Evolutionary conservation across 2,113 vertebrate species (phyloP), one percentile per base, ranked within the genome.

Genomic region (Monarcha castaneiventris): DNA sequence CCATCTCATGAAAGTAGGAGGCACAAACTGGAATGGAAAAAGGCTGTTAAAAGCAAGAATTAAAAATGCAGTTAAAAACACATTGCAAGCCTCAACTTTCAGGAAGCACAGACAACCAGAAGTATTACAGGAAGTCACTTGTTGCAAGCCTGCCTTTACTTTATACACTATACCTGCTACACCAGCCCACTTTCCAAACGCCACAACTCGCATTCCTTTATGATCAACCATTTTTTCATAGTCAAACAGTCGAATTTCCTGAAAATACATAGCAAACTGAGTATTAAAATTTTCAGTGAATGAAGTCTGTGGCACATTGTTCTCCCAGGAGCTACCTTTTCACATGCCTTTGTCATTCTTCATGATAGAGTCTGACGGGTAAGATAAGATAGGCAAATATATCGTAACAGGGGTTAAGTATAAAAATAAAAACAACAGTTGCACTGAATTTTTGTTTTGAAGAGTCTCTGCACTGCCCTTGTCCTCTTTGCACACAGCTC

Each of bases 161-260:
- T 93, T 67, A 77, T 80, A 90, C 76, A 92, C 81, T 93, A 72
- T 98, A 99, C 99, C 99, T 98, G 99, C 99, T 58, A 99, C 99
- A 35, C 99, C 99, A 41, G 99, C 99, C 99, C 99, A 99, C 95
- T 99, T 98, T 68, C 99, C 99, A 90, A 99, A 99, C 1, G 99
- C 99, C 77, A 99, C 99, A 37, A 99, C 99, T 73, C 99, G 98
- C 84, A 96, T 97, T 88, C 99, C 99, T 94, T 98, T 99, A 49
- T 98, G 96, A 71, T 99, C 99, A 72, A 99, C 99, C 99, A 99
- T 99, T 98, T 99, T 99, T 97, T 99, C 99, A 91, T 99, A 99
- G 98, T 99, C 99, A 94, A 99, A 99, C 66, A 99, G 98, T 85
- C 99, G 98, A 76, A 99, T 98, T 96, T 99, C 98, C 99, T 99